Evolutionary conservation across 2,797 vertebrate species (phyloP), one percentile per base, ranked within the genome.

Genomic region (Toxotes lorentzi): DNA sequence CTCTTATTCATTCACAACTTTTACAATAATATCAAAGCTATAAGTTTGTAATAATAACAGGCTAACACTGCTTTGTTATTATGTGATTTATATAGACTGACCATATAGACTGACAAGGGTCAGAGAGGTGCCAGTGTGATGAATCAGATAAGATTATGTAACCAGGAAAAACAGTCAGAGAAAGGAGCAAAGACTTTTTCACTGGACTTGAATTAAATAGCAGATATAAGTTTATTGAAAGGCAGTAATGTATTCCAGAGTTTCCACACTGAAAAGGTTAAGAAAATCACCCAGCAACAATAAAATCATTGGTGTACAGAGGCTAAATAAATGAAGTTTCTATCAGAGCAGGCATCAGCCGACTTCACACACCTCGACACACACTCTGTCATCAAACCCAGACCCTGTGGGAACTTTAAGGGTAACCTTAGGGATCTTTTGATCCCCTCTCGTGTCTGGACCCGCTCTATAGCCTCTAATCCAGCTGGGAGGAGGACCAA

Each of bases 401-500:
- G 1, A 9, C 40, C 62, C 67, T 8, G 21, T 61, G 72, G 76
- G 74, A 48, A 24, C 4, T 17, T 32, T 4, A 7, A 59, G 47
- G 41, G 12, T 65, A 23, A 30, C 6, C 23, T 68, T 54, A 0
- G 40, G 41, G 74, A 41, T 63, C 69, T 59, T 85, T 76, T 75
- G 62, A 76, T 86, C 81, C 24, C 47, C 34, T 60, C 65, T 81
- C 70, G 5, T 61, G 63, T 73, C 45, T 30, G 21, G 73, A 43
- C 85, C 34, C 53, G 83, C 65, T 69, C 56, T 10, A 4, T 45
- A 54, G 77, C 38, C 86, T 91, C 70, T 87, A 84, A 91, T 89
- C 76, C 72, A 74, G 43, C 73, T 61, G 68, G 79, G 72, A 77
- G 79, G 72, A 77, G 64, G 48, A 23, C 45, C 7, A 1, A 40